Percentiles rank a stretch among this genome's conserved stretches.
Evolutionary conservation across 2,113 vertebrate genomes (phyloP).

Genomic region (Hipposideros armiger): DNA sequence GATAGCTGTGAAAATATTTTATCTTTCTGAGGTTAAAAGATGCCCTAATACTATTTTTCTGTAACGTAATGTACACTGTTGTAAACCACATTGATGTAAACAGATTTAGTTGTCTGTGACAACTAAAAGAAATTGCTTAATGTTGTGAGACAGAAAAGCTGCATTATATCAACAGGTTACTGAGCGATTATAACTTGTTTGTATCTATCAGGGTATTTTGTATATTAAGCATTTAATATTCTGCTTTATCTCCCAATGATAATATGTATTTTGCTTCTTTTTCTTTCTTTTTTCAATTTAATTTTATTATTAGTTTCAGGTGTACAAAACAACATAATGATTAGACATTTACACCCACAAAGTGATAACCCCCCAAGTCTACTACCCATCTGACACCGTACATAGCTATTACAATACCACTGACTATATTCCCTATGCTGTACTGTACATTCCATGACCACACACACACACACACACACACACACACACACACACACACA

Average conservation of each 20-base stretch:
- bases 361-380: too few relatives aligned
- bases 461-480: too few relatives aligned
- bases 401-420: too few relatives aligned
- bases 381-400: too few relatives aligned
- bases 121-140: conserved; percentile 64
- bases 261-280: not conserved
- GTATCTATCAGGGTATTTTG: not conserved
- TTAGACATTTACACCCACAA: too few relatives aligned
- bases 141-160: conserved; percentile 11
- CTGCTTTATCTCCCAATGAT: not conserved
- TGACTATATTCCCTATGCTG: too few relatives aligned
- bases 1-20: not conserved
- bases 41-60: not conserved
- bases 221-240: not conserved
- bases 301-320: too few relatives aligned
- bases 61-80: not conserved
- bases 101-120: conserved; percentile 22
- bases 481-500: too few relatives aligned
- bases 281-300: too few relatives aligned
- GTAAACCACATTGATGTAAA: not conserved
- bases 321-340: too few relatives aligned
- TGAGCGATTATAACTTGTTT: not conserved
- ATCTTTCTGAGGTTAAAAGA: conserved; percentile 6
- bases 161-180: not conserved
- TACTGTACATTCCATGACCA: too few relatives aligned